These are phyloP conservation scores for Procambarus virginalis DNA, from an alignment of 1,140 invertebrate genomes.

Conservation along the genomic window DNA sequence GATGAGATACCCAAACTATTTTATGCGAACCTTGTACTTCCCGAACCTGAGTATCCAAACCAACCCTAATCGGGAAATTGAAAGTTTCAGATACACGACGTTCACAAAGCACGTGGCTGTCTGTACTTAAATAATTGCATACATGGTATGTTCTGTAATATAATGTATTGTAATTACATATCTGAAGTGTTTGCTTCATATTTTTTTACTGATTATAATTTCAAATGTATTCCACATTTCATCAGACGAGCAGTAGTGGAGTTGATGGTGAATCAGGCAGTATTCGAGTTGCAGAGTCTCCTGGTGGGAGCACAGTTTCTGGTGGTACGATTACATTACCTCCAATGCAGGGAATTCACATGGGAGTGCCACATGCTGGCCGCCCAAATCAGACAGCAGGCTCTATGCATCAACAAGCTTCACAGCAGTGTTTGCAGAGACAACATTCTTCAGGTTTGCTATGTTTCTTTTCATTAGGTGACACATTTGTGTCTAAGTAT, in stretches of 20 bases:
- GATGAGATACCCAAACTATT: too few relatives aligned
- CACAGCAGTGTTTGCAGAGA: constrained; percentile 18
- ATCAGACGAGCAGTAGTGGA: constrained; percentile 29
- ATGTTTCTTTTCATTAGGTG: background rate
- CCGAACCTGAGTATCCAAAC: too few relatives aligned
- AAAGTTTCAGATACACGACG: too few relatives aligned
- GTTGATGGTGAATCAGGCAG: constrained; percentile 6
- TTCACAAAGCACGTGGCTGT: too few relatives aligned
- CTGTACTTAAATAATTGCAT: too few relatives aligned
- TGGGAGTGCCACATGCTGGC: background rate
- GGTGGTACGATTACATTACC: constrained; percentile 8
- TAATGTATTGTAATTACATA: too few relatives aligned
- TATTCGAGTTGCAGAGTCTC: constrained; percentile 55
- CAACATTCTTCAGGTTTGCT: constrained; percentile 23
- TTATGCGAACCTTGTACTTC: too few relatives aligned
- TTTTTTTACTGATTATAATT: too few relatives aligned
- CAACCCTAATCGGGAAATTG: too few relatives aligned
- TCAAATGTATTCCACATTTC: background rate
- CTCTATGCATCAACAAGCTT: background rate
- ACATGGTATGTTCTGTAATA: too few relatives aligned
- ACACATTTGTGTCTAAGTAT: too few relatives aligned
- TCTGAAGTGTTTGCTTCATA: too few relatives aligned
- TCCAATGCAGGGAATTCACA: constrained; percentile 3
- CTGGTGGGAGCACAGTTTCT: constrained; percentile 25
- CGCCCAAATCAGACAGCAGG: background rate